Conservation (phyloP, 2,888 invertebrate genomes). For the Plebejus anna region DNA sequence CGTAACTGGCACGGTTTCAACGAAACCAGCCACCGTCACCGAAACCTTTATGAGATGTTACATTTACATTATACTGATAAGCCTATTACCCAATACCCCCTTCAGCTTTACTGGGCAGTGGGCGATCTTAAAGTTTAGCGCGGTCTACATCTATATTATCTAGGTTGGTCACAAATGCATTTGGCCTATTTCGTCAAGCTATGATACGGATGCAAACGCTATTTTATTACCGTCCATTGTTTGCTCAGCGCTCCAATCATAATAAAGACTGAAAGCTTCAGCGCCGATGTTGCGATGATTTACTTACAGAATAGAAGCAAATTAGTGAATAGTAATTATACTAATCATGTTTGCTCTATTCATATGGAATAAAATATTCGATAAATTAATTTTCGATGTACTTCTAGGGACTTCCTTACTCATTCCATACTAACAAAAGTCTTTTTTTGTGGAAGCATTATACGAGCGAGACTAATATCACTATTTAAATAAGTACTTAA, state of each 20-base stretch:
- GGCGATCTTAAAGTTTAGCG: neutral
- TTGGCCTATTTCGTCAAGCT: slow-evolving; percentile 32
- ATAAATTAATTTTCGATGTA: no score
- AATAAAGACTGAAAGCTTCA: slow-evolving; percentile 34
- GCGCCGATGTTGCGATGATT: slow-evolving; percentile 31
- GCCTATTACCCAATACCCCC: no score
- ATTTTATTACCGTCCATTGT: slow-evolving; percentile 37
- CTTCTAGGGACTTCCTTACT: no score
- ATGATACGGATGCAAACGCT: slow-evolving; percentile 35
- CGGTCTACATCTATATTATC: neutral
- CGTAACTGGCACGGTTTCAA: no score
- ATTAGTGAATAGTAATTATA: neutral
- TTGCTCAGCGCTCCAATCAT: slow-evolving; percentile 35
- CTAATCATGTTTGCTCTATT: neutral
- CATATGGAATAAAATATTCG: no score
- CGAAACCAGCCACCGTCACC: no score
- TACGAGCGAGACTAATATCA: no score
- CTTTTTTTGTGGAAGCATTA: no score
- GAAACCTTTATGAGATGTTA: no score
- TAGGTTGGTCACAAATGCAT: slow-evolving; percentile 21
- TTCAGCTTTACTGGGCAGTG: neutral
- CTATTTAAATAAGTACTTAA: no score
- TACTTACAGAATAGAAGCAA: neutral
- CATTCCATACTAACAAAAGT: no score
- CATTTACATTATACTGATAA: no score